phyloP scores from a whole-genome alignment of 2,113 vertebrate genomes.

The Sinocyclocheilus rhinocerous region DNA sequence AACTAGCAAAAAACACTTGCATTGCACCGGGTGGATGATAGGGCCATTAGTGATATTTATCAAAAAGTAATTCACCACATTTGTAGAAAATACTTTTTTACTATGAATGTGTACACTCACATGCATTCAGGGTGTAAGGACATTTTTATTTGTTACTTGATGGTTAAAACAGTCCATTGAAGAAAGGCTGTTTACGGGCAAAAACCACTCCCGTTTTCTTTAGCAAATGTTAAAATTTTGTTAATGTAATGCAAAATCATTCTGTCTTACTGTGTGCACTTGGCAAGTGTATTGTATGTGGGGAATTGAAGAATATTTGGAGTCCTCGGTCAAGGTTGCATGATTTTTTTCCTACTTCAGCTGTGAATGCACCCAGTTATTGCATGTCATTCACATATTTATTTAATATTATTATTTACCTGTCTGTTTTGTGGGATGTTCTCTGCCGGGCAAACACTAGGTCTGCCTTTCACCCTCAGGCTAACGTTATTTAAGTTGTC shows the following conservation, averaged over 20 bases:
- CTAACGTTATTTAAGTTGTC: conserved; percentile 46
- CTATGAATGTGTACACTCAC: too few species aligned
- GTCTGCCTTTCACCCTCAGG: conserved; percentile 7
- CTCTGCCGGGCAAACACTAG: not conserved
- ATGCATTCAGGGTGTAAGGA: not conserved
- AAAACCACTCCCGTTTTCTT: not conserved
- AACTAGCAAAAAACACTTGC: too few species aligned
- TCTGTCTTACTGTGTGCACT: not conserved
- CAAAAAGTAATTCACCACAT: too few species aligned
- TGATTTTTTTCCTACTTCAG: not conserved
- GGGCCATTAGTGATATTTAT: too few species aligned
- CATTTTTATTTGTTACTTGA: not conserved
- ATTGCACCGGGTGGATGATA: too few species aligned
- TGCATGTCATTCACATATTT: not conserved
- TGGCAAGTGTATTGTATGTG: not conserved
- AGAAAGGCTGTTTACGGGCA: not conserved
- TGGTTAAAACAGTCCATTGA: not conserved
- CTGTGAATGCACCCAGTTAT: not conserved
- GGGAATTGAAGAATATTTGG: not conserved
- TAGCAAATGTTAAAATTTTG: not conserved
- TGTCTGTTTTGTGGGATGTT: not conserved
- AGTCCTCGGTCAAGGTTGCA: not conserved
- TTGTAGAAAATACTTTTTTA: too few species aligned
- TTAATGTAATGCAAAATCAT: not conserved
- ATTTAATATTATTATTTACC: not conserved